Evolutionary conservation across 2,888 invertebrate species (phyloP), one percentile per base, ranked within the genome.

Genomic region (Fragum whitleyi): DNA sequence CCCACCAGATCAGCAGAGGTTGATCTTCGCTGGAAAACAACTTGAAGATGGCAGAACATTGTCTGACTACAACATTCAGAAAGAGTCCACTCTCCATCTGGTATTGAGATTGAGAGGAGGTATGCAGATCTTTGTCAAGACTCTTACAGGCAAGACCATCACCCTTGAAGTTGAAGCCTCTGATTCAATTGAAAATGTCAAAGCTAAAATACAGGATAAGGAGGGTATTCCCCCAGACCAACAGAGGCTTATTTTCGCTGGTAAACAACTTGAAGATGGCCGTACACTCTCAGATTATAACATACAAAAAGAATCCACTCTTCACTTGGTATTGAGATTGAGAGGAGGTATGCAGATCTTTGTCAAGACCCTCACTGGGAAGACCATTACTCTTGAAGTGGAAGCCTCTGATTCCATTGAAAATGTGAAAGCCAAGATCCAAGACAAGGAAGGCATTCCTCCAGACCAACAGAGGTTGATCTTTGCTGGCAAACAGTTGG

Each of bases 1-100:
- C 83, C 95, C 95, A 1, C 95, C 95, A 77, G 97, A 97, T 94
- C 97, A 97, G 94, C 97, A 97, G 94, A 96, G 97, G 92, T 95
- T 98, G 94, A 98, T 98, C 94, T 98, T 98, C 94, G 98, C 98
- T 89, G 98, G 98, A 75, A 98, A 98, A 94, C 98, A 98, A 95
- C 94, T 98, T 92, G 98, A 98, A 95, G 98, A 98, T 96, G 98
- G 97, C 2, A 96, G 97, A 73, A 98, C 98, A 1, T 95, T 98
- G 47, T 97, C 97, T 0, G 98, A 98, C 93, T 98, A 98, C 94
- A 98, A 98, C 94, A 98, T 98, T 93, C 98, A 98, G 95, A 98
- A 98, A 94, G 97, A 98, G 94, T 98, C 98, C 0, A 98, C 98
- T 16, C 96, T 98, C 86, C 98, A 98, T 94, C 89, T 95, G 95